These are phyloP conservation scores for Gymnosoma rotundatum DNA, from an alignment of 2,888 invertebrate genomes.

Conservation along the genomic window DNA sequence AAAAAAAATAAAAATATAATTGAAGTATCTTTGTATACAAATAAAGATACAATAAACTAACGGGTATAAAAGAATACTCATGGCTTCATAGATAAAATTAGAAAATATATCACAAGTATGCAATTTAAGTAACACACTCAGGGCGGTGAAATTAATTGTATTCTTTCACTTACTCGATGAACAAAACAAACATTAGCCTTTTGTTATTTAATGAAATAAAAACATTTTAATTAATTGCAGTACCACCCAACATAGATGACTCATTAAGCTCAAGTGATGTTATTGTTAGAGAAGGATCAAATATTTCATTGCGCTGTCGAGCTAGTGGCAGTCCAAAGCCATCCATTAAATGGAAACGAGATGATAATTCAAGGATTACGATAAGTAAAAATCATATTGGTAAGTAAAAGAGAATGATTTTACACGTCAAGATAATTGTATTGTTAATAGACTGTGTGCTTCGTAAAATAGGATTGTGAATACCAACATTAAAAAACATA, in stretches of 20 bases:
- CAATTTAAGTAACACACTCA: background rate
- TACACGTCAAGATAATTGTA: background rate
- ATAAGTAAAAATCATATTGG: constrained; percentile 92
- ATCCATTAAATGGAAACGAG: constrained; percentile 94
- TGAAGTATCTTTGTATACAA: background rate
- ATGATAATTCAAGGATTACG: constrained; percentile 93
- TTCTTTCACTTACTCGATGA: constrained; percentile 34
- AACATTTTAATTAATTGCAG: constrained; percentile 83
- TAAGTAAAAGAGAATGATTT: constrained; percentile 80
- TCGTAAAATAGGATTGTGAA: no score
- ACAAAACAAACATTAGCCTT: background rate
- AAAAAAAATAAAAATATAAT: constrained; percentile 26
- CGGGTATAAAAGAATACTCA: background rate
- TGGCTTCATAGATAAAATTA: background rate
- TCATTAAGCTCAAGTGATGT: constrained; percentile 93
- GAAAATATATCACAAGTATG: background rate
- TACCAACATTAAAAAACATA: no score
- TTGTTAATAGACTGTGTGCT: no score
- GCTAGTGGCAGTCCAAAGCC: constrained; percentile 94
- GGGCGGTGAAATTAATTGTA: constrained; percentile 26
- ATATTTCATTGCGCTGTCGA: constrained; percentile 93
- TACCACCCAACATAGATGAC: constrained; percentile 96
- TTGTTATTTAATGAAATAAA: constrained; percentile 9
- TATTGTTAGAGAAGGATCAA: constrained; percentile 93
- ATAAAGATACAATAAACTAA: background rate